A percentile compares a stretch with the other conserved stretches of the same genome.
Evolutionary conservation across 2,113 vertebrate genomes (phyloP).

Genomic region (Phoxinus phoxinus): DNA sequence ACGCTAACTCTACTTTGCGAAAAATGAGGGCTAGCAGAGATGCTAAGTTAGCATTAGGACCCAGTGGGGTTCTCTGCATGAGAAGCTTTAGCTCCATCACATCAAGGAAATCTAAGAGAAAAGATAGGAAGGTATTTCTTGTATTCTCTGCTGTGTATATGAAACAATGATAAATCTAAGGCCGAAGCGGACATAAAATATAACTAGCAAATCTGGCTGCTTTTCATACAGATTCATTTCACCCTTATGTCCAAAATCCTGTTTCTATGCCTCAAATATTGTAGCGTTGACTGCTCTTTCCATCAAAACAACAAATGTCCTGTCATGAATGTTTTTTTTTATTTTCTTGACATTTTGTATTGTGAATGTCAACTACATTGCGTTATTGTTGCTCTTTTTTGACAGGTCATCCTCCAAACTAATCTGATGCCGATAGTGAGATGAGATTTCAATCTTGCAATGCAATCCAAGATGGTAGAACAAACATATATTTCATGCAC

Average conservation of each 20-base stretch:
- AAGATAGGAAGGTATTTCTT: background rate
- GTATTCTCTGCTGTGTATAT: background rate
- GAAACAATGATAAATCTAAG: background rate
- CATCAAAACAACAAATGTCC: constrained; percentile 3
- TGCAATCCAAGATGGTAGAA: constrained; percentile 3
- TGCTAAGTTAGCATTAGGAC: background rate
- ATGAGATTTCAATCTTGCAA: constrained; percentile 32
- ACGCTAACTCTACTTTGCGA: background rate
- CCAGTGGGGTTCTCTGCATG: background rate
- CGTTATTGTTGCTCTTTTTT: constrained; percentile 2
- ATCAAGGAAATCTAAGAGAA: background rate
- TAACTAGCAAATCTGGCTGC: background rate
- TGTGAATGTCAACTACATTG: constrained; percentile 33
- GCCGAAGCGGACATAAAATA: background rate
- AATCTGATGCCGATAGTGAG: background rate
- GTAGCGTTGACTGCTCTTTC: background rate
- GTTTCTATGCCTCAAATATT: background rate
- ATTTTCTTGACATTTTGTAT: constrained; percentile 32
- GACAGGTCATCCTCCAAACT: constrained; percentile 1
- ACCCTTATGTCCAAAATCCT: background rate
- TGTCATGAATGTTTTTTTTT: background rate
- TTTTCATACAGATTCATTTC: background rate
- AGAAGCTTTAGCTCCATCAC: background rate
- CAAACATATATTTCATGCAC: constrained; percentile 24
- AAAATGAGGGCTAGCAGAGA: constrained; percentile 9